Percentiles rank a stretch among this genome's conserved stretches.
These are phyloP conservation scores for Rhimphoctona megacephalus DNA, from an alignment of 2,888 invertebrate species.

Conservation along the genomic window DNA sequence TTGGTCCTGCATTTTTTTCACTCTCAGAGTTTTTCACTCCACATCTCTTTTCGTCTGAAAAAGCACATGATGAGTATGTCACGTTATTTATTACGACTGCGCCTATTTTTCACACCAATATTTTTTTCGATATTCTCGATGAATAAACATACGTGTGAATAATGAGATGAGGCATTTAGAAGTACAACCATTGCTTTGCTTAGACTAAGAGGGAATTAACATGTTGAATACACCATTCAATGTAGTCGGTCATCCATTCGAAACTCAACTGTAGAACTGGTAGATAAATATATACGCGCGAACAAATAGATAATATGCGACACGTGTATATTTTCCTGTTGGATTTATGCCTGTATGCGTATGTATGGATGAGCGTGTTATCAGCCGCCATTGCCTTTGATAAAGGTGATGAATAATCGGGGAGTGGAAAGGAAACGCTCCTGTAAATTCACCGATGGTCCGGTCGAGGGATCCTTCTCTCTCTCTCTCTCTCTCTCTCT, in stretches of 20 bases:
- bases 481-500: constrained; percentile 12
- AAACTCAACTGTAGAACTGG: too few relatives aligned
- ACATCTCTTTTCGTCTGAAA: neutral
- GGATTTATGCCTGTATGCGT: neutral
- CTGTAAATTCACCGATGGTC: constrained; percentile 39
- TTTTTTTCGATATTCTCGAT: neutral
- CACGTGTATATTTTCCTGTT: neutral
- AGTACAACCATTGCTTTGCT: constrained; percentile 33
- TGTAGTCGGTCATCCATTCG: constrained; percentile 28
- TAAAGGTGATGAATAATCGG: constrained; percentile 52
- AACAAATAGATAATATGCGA: constrained; percentile 3
- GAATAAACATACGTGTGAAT: neutral
- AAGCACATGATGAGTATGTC: neutral
- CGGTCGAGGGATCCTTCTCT: constrained; percentile 15
- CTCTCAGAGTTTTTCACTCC: neutral
- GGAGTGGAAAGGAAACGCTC: constrained; percentile 10
- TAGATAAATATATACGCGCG: neutral
- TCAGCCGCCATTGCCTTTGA: constrained; percentile 53
- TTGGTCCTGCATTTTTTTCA: neutral
- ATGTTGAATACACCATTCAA: constrained; percentile 25
- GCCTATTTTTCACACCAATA: neutral
- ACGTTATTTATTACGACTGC: neutral
- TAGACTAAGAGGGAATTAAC: constrained; percentile 53
- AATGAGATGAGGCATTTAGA: neutral
- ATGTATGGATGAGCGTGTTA: constrained; percentile 40